These are phyloP conservation scores for Pseudoips prasinana DNA, from an alignment of 2,888 invertebrate genomes.

Conservation along the genomic window DNA sequence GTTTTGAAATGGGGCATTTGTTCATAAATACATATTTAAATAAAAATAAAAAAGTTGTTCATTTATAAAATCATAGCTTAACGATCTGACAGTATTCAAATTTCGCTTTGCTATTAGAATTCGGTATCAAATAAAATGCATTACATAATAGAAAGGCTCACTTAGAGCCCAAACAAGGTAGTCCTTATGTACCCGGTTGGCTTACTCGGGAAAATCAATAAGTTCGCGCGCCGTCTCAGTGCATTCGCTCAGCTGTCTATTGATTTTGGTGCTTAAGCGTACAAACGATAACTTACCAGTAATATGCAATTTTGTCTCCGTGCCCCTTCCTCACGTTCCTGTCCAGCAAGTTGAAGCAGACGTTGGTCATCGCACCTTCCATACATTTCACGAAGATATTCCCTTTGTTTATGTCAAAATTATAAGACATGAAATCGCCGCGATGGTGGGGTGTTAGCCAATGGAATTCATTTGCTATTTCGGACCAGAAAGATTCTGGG, in stretches of 20 bases:
- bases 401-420: constrained; percentile 95
- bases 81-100: too few relatives aligned
- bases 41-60: too few relatives aligned
- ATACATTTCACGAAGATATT: constrained; percentile 96
- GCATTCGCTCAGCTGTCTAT: constrained; percentile 68
- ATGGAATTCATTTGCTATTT: constrained; percentile 95
- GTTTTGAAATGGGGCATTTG: too few relatives aligned
- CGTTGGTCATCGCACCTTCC: constrained; percentile 96
- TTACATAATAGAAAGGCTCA: constrained; percentile 7
- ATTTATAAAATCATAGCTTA: too few relatives aligned
- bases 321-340: constrained; percentile 93
- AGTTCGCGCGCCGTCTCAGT: constrained; percentile 65
- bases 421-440: constrained; percentile 92
- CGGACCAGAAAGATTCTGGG: constrained; percentile 96
- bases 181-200: too few relatives aligned
- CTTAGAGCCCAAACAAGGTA: constrained; percentile 1
- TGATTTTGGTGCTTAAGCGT: constrained; percentile 45
- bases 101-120: too few relatives aligned
- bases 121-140: constrained; percentile 1
- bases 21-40: too few relatives aligned
- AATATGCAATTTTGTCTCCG: constrained; percentile 95
- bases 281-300: constrained; percentile 88
- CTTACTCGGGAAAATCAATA: constrained; percentile 66
- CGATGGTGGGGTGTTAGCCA: constrained; percentile 92
- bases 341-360: constrained; percentile 97